Conservation (phyloP, 2,797 vertebrate genomes). For the Discoglossus pictus region DNA sequence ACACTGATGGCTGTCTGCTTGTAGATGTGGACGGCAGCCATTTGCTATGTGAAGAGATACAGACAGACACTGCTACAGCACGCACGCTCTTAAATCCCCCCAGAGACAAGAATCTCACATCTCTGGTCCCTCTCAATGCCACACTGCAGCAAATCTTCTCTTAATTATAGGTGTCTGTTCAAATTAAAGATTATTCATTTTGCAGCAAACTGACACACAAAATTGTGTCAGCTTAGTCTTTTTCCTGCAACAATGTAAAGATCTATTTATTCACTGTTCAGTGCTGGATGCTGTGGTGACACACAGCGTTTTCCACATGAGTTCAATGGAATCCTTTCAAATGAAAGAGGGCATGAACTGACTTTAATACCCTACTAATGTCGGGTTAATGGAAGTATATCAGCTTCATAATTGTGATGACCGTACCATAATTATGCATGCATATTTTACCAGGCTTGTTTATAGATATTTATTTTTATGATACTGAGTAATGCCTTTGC, state of each 20-base stretch:
- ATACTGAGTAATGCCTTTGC: too few species aligned
- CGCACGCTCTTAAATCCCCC: constrained; percentile 24
- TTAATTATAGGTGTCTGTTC: constrained; percentile 46
- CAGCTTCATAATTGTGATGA: too few species aligned
- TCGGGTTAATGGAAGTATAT: neutral
- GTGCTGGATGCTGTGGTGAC: neutral
- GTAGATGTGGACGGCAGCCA: constrained; percentile 6
- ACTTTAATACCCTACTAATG: neutral
- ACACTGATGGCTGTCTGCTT: constrained; percentile 9
- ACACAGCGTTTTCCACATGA: neutral
- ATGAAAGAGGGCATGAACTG: neutral
- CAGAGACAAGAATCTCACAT: constrained; percentile 10
- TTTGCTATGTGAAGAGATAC: neutral
- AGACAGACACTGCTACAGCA: constrained; percentile 33
- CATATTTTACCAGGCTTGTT: too few species aligned
- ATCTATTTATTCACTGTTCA: constrained; percentile 19
- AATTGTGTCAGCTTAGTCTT: constrained; percentile 33
- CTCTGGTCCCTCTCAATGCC: constrained; percentile 24
- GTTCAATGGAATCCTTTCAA: neutral
- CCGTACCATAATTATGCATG: too few species aligned
- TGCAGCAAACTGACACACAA: constrained; percentile 25
- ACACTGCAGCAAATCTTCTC: constrained; percentile 26
- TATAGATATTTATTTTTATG: too few species aligned
- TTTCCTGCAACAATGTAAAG: constrained; percentile 25
- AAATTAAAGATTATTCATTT: constrained; percentile 37